These are phyloP conservation scores for Acinonyx jubatus DNA, from an alignment of 2,113 vertebrate species.

Conservation along the genomic window DNA sequence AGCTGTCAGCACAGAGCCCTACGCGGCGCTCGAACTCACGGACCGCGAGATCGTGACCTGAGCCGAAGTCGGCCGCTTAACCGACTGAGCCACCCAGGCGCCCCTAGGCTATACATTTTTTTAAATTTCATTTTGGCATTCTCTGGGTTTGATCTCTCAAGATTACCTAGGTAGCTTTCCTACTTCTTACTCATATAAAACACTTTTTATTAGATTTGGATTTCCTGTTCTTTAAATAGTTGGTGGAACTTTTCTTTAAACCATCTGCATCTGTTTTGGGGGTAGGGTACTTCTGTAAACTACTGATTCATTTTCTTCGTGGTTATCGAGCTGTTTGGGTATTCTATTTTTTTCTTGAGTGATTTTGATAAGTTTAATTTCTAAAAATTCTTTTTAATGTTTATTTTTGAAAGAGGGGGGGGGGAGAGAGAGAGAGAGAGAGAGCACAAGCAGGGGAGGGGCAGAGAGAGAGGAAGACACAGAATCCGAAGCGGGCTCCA, in stretches of 20 bases:
- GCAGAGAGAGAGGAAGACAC: too few species aligned
- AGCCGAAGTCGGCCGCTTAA: too few species aligned
- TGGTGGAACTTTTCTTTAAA: neutral
- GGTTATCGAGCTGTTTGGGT: neutral
- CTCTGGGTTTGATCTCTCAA: neutral
- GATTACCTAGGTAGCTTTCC: neutral
- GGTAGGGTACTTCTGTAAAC: neutral
- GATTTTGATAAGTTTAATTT: neutral
- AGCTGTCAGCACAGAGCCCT: accelerated
- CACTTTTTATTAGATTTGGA: neutral
- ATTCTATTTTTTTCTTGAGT: neutral
- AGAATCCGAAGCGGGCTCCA: too few species aligned
- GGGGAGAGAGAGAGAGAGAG: too few species aligned
- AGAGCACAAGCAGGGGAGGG: too few species aligned
- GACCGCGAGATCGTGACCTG: too few species aligned
- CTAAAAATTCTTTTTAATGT: too few species aligned
- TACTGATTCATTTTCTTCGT: neutral
- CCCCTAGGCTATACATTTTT: neutral
- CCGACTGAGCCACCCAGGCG: too few species aligned
- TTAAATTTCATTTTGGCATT: neutral
- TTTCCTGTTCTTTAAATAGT: neutral
- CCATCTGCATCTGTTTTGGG: neutral
- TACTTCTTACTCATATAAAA: neutral
- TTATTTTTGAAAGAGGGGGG: too few species aligned
- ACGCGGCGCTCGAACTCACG: too few species aligned